Evolutionary conservation across 1,140 invertebrate species (phyloP).

Genomic region (Lepidurus arcticus): DNA sequence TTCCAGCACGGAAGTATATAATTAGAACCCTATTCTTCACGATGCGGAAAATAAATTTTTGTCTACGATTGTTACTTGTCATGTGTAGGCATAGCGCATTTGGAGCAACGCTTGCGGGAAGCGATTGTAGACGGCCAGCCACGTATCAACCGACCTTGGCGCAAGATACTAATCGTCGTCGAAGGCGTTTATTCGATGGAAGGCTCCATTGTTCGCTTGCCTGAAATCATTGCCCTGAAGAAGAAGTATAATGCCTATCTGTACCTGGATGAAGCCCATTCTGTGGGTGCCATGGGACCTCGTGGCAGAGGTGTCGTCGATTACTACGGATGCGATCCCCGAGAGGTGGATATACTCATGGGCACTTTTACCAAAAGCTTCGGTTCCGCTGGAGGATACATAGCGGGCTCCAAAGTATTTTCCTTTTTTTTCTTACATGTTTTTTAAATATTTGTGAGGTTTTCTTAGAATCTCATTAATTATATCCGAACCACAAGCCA

Average conservation of each 20-base stretch:
- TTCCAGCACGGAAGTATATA: slow-evolving; percentile 77
- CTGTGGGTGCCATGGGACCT: slow-evolving; percentile 85
- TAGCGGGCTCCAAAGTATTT: slow-evolving; percentile 74
- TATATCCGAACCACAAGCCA: slow-evolving; percentile 75
- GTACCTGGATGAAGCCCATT: slow-evolving; percentile 94
- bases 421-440: neutral
- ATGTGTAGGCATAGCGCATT: slow-evolving; percentile 67
- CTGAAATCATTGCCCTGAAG: slow-evolving; percentile 83
- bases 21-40: slow-evolving; percentile 16
- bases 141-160: slow-evolving; percentile 62
- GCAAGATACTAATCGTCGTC: slow-evolving; percentile 88
- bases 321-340: slow-evolving; percentile 73
- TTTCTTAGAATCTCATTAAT: slow-evolving; percentile 63
- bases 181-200: slow-evolving; percentile 99
- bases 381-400: slow-evolving; percentile 95
- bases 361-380: slow-evolving; percentile 95
- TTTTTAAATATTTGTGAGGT: slow-evolving; percentile 21
- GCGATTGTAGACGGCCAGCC: slow-evolving; percentile 78
- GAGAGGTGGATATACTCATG: slow-evolving; percentile 94
- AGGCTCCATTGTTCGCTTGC: slow-evolving; percentile 85
- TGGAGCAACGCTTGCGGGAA: slow-evolving; percentile 72
- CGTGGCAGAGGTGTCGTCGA: slow-evolving; percentile 83
- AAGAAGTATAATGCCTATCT: slow-evolving; percentile 93
- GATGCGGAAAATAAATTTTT: neutral
- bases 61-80: slow-evolving; percentile 27